Conservation (phyloP, 1,140 invertebrate genomes). For the Neoseiulus cucumeris region DNA sequence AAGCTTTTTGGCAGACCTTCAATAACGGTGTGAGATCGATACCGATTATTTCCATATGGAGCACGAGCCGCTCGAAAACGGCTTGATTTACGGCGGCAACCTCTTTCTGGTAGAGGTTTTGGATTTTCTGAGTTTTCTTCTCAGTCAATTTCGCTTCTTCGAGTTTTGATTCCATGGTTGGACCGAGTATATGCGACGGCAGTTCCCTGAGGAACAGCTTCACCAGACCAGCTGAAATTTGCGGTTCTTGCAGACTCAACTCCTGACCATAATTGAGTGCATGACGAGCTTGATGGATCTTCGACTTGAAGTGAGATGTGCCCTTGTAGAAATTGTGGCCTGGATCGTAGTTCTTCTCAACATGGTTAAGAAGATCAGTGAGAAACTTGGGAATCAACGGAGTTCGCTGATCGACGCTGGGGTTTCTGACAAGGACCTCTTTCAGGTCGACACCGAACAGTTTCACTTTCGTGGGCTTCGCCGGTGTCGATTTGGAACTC, state of each 20-base stretch:
- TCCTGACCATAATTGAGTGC: not conserved
- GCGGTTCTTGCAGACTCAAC: not conserved
- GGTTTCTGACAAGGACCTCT: not conserved
- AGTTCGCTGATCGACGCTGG: not conserved
- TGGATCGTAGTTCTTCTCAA: not conserved
- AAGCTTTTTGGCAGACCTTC: not conserved
- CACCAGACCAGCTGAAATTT: not conserved
- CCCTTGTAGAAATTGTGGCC: conserved; percentile 1
- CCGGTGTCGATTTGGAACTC: not conserved
- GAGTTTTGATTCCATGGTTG: not conserved
- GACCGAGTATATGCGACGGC: not conserved
- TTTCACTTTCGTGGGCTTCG: not conserved
- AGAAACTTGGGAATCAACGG: not conserved
- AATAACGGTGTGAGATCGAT: conserved; percentile 2
- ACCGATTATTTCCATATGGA: not conserved
- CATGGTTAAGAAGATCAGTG: not conserved
- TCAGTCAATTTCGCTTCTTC: not conserved
- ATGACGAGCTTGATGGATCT: not conserved
- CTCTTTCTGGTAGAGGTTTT: conserved; percentile 1
- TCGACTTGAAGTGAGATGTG: conserved; percentile 2
- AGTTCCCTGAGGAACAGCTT: not conserved
- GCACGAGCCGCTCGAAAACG: not conserved
- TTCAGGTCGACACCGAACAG: conserved; percentile 3
- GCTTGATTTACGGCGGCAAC: not conserved
- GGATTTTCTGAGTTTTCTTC: conserved; percentile 2